These are phyloP conservation scores for Brenthis ino DNA, from an alignment of 2,888 invertebrate genomes.

Conservation along the genomic window DNA sequence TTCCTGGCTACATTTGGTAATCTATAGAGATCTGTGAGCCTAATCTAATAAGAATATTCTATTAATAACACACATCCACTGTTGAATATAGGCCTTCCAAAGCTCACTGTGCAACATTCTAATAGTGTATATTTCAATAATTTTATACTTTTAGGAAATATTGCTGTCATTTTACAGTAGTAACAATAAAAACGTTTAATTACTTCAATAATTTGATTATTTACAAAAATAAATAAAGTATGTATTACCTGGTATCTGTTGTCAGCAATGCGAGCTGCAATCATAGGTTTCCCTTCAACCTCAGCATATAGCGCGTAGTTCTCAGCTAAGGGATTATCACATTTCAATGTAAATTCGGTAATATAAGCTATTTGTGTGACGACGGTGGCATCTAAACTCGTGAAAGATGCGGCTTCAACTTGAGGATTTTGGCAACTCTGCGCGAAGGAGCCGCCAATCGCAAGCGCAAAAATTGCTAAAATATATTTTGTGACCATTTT, in stretches of 20 bases:
- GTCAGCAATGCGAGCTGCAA: conserved; percentile 90
- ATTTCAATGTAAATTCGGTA: conserved; percentile 93
- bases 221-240: not conserved
- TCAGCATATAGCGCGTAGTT: conserved; percentile 93
- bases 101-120: too few species aligned
- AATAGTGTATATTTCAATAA: too few species aligned
- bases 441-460: conserved; percentile 54
- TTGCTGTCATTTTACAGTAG: not conserved
- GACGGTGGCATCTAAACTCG: conserved; percentile 95
- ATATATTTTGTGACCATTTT: conserved; percentile 76
- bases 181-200: too few species aligned
- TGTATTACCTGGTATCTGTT: conserved; percentile 91
- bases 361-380: conserved; percentile 95
- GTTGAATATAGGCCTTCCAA: too few species aligned
- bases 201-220: too few species aligned
- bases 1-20: too few species aligned
- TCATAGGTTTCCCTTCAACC: conserved; percentile 91
- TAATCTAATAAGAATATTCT: too few species aligned
- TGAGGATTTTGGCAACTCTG: conserved; percentile 82
- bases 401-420: conserved; percentile 90
- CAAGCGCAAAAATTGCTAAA: conserved; percentile 56
- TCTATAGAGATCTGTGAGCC: too few species aligned
- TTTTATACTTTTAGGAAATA: not conserved
- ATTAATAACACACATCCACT: too few species aligned
- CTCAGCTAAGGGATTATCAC: conserved; percentile 84